phyloP scores from a whole-genome alignment of 64 coral and sea anemone genomes.

The Actinia equina region DNA sequence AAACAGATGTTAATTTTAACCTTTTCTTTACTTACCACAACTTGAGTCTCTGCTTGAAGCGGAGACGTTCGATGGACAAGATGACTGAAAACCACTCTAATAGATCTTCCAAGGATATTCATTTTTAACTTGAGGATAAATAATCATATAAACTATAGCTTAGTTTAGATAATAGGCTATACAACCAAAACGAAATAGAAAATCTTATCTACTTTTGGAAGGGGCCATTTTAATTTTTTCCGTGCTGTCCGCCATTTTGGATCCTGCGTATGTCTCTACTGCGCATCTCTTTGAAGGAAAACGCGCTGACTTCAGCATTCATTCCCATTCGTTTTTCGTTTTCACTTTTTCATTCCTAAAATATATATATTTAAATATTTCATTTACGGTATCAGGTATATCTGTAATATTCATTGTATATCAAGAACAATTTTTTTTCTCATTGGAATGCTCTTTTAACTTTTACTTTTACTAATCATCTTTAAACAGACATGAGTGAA shows the following conservation, averaged over 20 bases:
- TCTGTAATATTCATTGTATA: too few species aligned
- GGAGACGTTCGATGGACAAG: neutral
- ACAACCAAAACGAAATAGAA: neutral
- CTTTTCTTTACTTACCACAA: neutral
- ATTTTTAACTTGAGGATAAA: neutral
- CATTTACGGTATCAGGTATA: too few species aligned
- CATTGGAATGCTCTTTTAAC: too few species aligned
- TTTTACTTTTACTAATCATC: too few species aligned
- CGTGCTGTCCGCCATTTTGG: slow-evolving; percentile 8
- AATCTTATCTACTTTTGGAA: neutral
- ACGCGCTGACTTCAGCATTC: neutral
- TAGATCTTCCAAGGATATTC: neutral
- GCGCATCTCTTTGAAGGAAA: neutral
- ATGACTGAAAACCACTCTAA: neutral
- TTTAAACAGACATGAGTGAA: too few species aligned
- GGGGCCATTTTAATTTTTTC: neutral
- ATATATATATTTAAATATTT: too few species aligned
- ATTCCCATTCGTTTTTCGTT: neutral
- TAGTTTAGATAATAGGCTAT: neutral
- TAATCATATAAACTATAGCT: neutral
- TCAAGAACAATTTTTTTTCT: too few species aligned
- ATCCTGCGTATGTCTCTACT: neutral
- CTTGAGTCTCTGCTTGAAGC: neutral
- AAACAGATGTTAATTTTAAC: neutral
- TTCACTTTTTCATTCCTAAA: neutral